Conservation (phyloP, 2,888 invertebrate genomes). For the Slavum lentiscoides region DNA sequence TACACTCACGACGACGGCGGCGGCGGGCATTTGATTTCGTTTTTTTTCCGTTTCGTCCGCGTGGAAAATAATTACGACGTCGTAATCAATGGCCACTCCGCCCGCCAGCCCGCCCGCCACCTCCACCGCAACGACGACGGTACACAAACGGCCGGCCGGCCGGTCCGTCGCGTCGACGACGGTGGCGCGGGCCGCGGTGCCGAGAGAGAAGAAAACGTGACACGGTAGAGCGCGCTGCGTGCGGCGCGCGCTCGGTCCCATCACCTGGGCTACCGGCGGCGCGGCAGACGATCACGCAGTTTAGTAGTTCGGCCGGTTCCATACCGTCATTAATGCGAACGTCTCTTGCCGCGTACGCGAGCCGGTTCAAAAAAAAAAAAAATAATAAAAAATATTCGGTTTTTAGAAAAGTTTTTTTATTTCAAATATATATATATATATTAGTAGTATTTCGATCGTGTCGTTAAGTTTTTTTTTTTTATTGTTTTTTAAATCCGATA, state of each 20-base stretch:
- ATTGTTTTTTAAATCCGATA: constrained; percentile 8
- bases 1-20: too few relatives aligned
- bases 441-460: not conserved
- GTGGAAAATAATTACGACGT: too few relatives aligned
- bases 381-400: constrained; percentile 1
- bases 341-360: constrained; percentile 25
- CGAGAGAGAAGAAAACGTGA: not conserved
- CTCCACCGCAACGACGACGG: too few relatives aligned
- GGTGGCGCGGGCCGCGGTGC: not conserved
- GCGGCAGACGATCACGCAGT: constrained; percentile 52
- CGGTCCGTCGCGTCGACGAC: not conserved
- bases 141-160: not conserved
- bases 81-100: too few relatives aligned
- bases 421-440: not conserved
- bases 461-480: constrained; percentile 37
- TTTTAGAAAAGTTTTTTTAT: not conserved
- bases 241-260: constrained; percentile 37
- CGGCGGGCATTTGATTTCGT: too few relatives aligned
- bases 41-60: too few relatives aligned
- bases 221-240: constrained; percentile 30
- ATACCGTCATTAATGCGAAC: constrained; percentile 46
- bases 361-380: constrained; percentile 50
- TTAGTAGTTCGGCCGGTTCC: constrained; percentile 50
- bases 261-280: constrained; percentile 52
- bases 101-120: too few relatives aligned